Evolutionary conservation across 2,888 invertebrate genomes (phyloP).

Genomic region (Pachycephus smyrnensis): DNA sequence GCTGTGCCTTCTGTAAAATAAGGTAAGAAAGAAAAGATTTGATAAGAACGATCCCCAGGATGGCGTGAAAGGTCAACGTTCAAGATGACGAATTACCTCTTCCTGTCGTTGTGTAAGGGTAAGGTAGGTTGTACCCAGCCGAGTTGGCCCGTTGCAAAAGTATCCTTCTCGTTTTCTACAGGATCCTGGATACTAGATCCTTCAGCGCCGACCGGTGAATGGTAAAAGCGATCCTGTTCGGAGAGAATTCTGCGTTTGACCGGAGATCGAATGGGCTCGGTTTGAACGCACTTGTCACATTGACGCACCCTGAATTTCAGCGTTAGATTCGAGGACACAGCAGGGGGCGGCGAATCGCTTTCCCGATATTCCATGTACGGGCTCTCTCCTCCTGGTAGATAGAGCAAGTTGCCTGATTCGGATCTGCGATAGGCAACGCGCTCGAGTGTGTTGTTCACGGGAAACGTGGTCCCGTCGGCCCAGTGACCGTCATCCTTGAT

Average conservation of each 20-base stretch:
- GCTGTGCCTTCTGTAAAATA: slow-evolving; percentile 59
- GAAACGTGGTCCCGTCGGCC: slow-evolving; percentile 81
- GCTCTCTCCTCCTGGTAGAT: slow-evolving; percentile 62
- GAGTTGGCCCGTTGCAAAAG: slow-evolving; percentile 52
- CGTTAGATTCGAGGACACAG: slow-evolving; percentile 38
- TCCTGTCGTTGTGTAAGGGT: slow-evolving; percentile 61
- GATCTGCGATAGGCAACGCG: slow-evolving; percentile 76
- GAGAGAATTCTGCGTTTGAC: slow-evolving; percentile 61
- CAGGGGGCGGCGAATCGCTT: slow-evolving; percentile 36
- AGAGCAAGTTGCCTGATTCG: slow-evolving; percentile 65
- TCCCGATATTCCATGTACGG: slow-evolving; percentile 69
- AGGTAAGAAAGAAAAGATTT: slow-evolving; percentile 9
- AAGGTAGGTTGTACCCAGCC: slow-evolving; percentile 53
- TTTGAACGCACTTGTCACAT: slow-evolving; percentile 68
- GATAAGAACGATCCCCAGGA: neutral
- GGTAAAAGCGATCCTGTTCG: slow-evolving; percentile 59
- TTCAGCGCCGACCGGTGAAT: slow-evolving; percentile 43
- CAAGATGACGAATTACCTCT: slow-evolving; percentile 46
- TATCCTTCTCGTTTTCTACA: slow-evolving; percentile 49
- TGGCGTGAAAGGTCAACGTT: neutral
- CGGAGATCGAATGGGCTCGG: slow-evolving; percentile 61
- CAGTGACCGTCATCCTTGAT: slow-evolving; percentile 75
- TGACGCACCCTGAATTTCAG: slow-evolving; percentile 78
- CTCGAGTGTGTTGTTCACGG: slow-evolving; percentile 74
- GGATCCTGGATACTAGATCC: slow-evolving; percentile 37